phyloP scores from a whole-genome alignment of 2,888 invertebrate species.

The Lasioglossum oenotherae region DNA sequence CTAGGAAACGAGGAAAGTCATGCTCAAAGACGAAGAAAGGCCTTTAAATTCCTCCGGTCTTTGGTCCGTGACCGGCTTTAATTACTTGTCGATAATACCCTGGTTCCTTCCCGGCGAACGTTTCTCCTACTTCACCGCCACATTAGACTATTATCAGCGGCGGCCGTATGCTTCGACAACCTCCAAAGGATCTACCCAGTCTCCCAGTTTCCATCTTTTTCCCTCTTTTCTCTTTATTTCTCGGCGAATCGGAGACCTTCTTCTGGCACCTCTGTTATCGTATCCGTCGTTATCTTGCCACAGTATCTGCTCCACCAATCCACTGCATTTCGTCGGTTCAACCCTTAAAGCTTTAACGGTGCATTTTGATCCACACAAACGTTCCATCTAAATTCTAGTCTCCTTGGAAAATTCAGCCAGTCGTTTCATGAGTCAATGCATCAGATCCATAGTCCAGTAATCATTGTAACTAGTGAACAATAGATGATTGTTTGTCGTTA shows the following conservation, averaged over 20 bases:
- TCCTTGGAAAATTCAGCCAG: too few relatives aligned
- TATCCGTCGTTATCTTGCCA: not conserved
- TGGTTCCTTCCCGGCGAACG: constrained; percentile 34
- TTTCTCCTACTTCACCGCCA: constrained; percentile 19
- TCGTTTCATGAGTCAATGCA: too few relatives aligned
- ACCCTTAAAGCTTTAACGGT: not conserved
- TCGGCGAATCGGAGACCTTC: not conserved
- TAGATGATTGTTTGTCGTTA: not conserved
- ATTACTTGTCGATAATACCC: constrained; percentile 60
- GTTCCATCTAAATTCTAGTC: not conserved
- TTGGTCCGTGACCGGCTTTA: constrained; percentile 59
- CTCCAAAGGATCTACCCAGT: not conserved
- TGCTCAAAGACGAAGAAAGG: constrained; percentile 56
- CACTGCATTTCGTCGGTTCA: not conserved
- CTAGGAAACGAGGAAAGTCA: constrained; percentile 38
- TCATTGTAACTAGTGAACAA: too few relatives aligned
- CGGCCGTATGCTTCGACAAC: not conserved
- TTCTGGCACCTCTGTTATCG: not conserved
- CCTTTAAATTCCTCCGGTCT: constrained; percentile 58
- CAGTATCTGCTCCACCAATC: not conserved
- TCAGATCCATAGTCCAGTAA: too few relatives aligned
- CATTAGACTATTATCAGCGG: constrained; percentile 11
- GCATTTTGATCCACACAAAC: not conserved
- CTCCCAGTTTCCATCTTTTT: not conserved
- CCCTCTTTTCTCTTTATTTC: not conserved